Evolutionary conservation across 2,888 invertebrate species (phyloP), one percentile per base, ranked within the genome.

Genomic region (Belgica antarctica): DNA sequence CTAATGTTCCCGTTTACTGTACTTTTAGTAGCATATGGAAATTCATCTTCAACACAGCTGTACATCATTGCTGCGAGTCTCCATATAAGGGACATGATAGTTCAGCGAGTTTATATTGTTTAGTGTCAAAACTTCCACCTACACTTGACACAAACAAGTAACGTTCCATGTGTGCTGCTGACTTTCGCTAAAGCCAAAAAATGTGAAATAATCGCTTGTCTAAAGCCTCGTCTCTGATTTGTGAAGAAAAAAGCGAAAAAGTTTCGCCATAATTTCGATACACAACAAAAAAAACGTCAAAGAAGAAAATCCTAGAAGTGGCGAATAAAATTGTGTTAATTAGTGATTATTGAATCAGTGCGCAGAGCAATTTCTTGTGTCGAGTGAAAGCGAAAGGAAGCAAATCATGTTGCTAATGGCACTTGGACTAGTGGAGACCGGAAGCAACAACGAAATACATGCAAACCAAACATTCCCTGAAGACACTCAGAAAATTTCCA

Each of bases 1-100:
- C 24, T 63, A 63, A 22, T 63, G 63, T 25, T 63, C 63, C 46
- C 46, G 47, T 66, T 66, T 47, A 25, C 1, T 47, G 19, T 66
- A 66, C 47, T 47, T 66, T 66, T 66, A 66, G 65, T 17, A 47
- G 46, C 65, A 66, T 46, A 28, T 66, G 65, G 17, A 61, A 24
- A 27, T 61, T 24, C 15, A 61, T 61, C n/a, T n/a, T n/a, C n/a
- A n/a, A n/a, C n/a, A n/a, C n/a, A 61, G 22, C 7, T 22, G 27
- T n/a, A 57, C 57, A 25, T 25, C 28, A 61, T 28, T 15, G 61
- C 12, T 19, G n/a, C 22, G 12, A 52, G n/a, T n/a, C 15, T 62
- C 28, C 28, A 62, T 62, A 15, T 62, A 31, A 62, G 31, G 62
- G 24, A 63, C 41, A 4, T 31, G 24, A 61, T 17, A 12, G 24